Evolutionary conservation across 2,113 vertebrate species (phyloP).

Genomic region (Riparia riparia): DNA sequence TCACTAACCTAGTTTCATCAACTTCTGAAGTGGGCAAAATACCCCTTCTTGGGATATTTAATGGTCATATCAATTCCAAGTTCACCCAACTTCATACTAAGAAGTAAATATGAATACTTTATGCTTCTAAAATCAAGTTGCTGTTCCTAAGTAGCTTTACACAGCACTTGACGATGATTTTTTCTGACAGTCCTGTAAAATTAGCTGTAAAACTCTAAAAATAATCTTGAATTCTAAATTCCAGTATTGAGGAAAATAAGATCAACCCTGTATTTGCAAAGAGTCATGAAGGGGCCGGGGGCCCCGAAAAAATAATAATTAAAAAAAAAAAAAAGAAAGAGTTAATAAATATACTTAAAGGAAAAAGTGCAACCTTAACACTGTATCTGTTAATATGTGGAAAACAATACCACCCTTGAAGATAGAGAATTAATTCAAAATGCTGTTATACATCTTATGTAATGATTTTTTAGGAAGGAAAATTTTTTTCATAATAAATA

Average conservation of each 20-base stretch:
- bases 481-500: conserved; percentile 41
- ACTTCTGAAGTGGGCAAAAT: neutral
- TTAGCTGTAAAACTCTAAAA: neutral
- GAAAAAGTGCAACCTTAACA: neutral
- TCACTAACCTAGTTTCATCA: neutral
- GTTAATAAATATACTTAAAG: neutral
- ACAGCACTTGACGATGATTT: conserved; percentile 31
- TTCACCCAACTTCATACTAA: neutral
- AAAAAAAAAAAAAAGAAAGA: fast-evolving
- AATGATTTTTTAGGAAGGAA: neutral
- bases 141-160: neutral
- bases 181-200: conserved; percentile 56
- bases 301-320: neutral
- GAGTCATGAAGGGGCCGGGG: neutral
- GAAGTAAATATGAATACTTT: neutral
- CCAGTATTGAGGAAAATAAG: neutral
- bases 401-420: neutral
- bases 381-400: neutral
- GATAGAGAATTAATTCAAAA: neutral
- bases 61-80: neutral
- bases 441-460: neutral
- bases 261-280: neutral
- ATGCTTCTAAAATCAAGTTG: conserved; percentile 40
- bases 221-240: neutral
- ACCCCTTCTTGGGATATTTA: neutral